Base-by-base conservation (phyloP, 2,888 invertebrate species). In the Bembecia ichneumoniformis region DNA sequence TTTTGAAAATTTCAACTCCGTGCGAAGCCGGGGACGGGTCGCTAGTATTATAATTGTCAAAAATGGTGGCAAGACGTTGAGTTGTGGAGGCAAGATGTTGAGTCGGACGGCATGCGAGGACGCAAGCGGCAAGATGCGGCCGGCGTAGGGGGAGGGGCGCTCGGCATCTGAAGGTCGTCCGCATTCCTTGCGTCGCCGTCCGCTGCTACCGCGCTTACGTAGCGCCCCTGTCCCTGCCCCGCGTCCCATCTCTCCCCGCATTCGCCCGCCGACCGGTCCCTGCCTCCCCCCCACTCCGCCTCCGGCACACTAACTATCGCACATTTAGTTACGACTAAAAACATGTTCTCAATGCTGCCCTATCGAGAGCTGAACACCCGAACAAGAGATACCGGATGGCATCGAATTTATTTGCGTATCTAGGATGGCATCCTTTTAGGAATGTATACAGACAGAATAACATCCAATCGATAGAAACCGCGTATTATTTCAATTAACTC, bases 191-290 rank as follows among this genome's bases (percentile, higher is more conserved):
- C 83, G 83, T 83, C 84, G 82, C 82, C 83, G 82, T 77, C 86
- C 84, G 82, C 83, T 72, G 86, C 87, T 86, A 86, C 87, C 84
- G 86, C 86, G 86, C 84, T 87, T 87, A 87, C 87, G 87, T 87
- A 86, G 86, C 84, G 81, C 82, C 68, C 64, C 58, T 62, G 61
- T 55, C 59, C 60, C 47, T 54, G 48, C 48, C 54, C 46, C 55
- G 48, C 58, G 57, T 56, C 60, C 59, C 57, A 60, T 59, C 58
- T 59, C 68, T 61, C 58, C 64, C 52, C 60, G 63, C 65, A 65
- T 15, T 20, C 46, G 70, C 58, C 72, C 62, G 70, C 63, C 71
- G 72, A 77, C 77, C 77, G 77, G 77, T 77, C 76, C 70, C 62
- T 68, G 71, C 68, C 69, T 71, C 63, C 69, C 72, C 66, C 54